Evolutionary conservation across 2,888 invertebrate genomes (phyloP).

Genomic region (Leptopilina drosophilae): DNA sequence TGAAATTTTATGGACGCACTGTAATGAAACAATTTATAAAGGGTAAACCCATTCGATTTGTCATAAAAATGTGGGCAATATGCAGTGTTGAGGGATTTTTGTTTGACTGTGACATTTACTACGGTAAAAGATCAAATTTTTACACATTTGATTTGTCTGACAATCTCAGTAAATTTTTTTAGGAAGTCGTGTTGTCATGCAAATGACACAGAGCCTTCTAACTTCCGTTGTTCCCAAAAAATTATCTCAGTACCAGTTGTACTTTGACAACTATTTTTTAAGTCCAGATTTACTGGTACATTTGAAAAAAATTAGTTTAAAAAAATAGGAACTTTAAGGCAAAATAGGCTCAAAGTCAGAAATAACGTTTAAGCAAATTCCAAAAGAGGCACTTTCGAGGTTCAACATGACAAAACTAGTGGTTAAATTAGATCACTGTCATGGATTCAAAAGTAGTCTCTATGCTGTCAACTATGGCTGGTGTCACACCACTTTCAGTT

Average conservation of each 20-base stretch:
- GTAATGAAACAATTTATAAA: too few relatives aligned
- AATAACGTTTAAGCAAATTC: conserved; percentile 32
- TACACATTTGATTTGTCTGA: too few relatives aligned
- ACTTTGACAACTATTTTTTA: conserved; percentile 41
- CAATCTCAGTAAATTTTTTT: too few relatives aligned
- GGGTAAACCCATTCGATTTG: too few relatives aligned
- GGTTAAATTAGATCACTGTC: conserved; percentile 41
- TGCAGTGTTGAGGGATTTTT: too few relatives aligned
- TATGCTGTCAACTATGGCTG: conserved; percentile 37
- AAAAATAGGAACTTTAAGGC: conserved; percentile 32
- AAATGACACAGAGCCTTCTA: too few relatives aligned
- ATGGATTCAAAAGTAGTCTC: conserved; percentile 28
- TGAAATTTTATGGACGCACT: too few relatives aligned
- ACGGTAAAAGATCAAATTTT: too few relatives aligned
- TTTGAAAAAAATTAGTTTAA: conserved; percentile 31
- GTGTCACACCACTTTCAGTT: conserved; percentile 1
- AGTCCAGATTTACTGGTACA: conserved; percentile 40
- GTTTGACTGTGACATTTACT: too few relatives aligned
- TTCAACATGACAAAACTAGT: conserved; percentile 40
- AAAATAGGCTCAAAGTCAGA: conserved; percentile 37
- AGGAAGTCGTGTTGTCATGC: too few relatives aligned
- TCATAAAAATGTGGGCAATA: too few relatives aligned
- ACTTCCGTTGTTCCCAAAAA: too few relatives aligned
- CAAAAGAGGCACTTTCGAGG: conserved; percentile 24
- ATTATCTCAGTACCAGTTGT: conserved; percentile 31